Conservation (phyloP, 2,113 vertebrate genomes). For the Epinephelus moara region DNA sequence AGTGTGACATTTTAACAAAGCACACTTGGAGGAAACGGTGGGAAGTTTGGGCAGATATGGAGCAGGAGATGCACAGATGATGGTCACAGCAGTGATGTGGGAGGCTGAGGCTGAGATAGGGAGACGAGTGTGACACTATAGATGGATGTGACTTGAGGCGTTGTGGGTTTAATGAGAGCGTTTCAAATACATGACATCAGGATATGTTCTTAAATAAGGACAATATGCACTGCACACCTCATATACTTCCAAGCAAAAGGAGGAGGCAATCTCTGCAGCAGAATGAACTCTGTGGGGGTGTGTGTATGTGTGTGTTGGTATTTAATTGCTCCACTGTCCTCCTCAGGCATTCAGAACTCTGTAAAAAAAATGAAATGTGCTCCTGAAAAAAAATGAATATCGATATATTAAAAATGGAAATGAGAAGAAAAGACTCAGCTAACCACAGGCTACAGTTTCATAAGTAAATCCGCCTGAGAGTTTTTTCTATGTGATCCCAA, state of each 20-base stretch:
- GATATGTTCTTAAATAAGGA: background rate
- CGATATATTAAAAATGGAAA: constrained; percentile 8
- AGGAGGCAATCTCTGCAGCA: background rate
- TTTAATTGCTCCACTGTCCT: constrained; percentile 2
- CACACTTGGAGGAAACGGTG: background rate
- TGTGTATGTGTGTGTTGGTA: background rate
- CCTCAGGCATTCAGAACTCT: constrained; percentile 19
- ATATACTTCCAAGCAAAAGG: constrained; percentile 3
- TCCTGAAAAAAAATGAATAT: background rate
- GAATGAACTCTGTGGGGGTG: background rate
- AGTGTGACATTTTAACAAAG: background rate
- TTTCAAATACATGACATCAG: background rate
- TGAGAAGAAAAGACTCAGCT: background rate
- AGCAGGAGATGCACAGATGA: constrained; percentile 11
- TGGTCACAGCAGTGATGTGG: background rate
- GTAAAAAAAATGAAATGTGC: background rate
- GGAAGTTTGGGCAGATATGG: background rate
- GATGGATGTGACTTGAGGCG: constrained; percentile 3
- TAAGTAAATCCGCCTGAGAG: constrained; percentile 5
- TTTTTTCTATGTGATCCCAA: background rate
- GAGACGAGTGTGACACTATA: background rate
- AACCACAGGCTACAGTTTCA: background rate
- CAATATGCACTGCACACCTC: constrained; percentile 12
- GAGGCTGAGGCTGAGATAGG: constrained; percentile 4
- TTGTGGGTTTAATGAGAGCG: constrained; percentile 3